Evolutionary conservation across 2,888 invertebrate genomes (phyloP).

Genomic region (Apamea sordens): DNA sequence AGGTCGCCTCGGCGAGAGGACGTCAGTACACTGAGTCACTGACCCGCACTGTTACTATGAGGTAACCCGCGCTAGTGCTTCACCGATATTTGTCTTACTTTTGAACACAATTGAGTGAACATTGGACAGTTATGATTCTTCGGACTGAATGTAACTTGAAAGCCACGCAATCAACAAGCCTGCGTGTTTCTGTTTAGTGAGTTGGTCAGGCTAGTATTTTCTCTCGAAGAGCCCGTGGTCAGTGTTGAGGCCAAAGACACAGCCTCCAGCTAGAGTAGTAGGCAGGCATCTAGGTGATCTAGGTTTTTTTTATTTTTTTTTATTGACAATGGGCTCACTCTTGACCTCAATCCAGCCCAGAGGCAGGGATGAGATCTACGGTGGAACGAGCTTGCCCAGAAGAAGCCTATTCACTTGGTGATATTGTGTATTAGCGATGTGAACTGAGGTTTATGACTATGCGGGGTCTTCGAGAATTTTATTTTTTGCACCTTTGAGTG

Average conservation of each 20-base stretch:
- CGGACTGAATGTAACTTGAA: not conserved
- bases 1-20: constrained; percentile 44
- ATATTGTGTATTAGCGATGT: not conserved
- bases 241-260: constrained; percentile 3
- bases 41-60: constrained; percentile 25
- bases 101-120: not conserved
- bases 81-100: constrained; percentile 9
- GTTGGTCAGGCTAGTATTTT: not conserved
- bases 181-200: not conserved
- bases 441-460: not conserved
- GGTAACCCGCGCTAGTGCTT: not conserved
- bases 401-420: too few species aligned
- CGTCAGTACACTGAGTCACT: constrained; percentile 33
- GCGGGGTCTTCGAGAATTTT: not conserved
- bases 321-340: too few species aligned
- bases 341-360: too few species aligned
- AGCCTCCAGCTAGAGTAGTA: not conserved
- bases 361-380: too few species aligned
- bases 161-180: not conserved
- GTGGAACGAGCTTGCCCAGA: too few species aligned
- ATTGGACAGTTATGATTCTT: constrained; percentile 13
- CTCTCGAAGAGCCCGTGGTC: not conserved
- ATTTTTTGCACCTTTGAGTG: not conserved
- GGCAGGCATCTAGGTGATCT: not conserved
- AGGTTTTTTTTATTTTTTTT: too few species aligned